Evolutionary conservation across 1,140 invertebrate species (phyloP).

Genomic region (Penaeus vannamei): DNA sequence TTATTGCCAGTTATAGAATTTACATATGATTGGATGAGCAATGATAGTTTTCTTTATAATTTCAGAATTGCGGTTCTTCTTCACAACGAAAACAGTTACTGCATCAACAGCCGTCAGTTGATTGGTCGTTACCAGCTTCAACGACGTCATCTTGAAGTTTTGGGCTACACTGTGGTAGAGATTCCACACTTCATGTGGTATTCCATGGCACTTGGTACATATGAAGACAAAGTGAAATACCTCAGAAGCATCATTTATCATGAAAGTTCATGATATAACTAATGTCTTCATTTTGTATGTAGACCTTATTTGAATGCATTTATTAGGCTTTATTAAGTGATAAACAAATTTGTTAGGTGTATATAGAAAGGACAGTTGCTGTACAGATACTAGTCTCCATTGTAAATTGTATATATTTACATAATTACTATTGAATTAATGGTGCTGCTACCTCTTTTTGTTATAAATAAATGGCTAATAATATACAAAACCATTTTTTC

Average conservation of each 20-base stretch:
- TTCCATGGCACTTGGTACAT: constrained; percentile 71
- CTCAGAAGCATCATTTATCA: constrained; percentile 48
- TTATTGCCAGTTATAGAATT: no score
- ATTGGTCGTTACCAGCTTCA: constrained; percentile 69
- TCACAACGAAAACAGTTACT: constrained; percentile 43
- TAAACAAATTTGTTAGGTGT: no score
- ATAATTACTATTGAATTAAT: no score
- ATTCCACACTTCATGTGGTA: constrained; percentile 76
- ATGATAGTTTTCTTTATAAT: not conserved
- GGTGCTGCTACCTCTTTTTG: no score
- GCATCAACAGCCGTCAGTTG: constrained; percentile 61
- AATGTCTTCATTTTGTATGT: not conserved
- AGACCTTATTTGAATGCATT: not conserved
- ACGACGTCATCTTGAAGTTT: constrained; percentile 77
- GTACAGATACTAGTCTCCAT: no score
- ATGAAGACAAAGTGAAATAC: constrained; percentile 52
- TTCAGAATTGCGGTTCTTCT: constrained; percentile 43
- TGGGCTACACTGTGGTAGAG: constrained; percentile 76
- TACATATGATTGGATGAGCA: not conserved
- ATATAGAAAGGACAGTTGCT: no score
- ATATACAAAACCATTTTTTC: no score
- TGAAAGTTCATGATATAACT: not conserved
- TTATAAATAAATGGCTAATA: no score
- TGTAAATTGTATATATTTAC: no score
- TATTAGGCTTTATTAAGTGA: not conserved